These are phyloP conservation scores for Rhinoraja longicauda DNA, from an alignment of 2,797 vertebrate genomes.

Conservation along the genomic window DNA sequence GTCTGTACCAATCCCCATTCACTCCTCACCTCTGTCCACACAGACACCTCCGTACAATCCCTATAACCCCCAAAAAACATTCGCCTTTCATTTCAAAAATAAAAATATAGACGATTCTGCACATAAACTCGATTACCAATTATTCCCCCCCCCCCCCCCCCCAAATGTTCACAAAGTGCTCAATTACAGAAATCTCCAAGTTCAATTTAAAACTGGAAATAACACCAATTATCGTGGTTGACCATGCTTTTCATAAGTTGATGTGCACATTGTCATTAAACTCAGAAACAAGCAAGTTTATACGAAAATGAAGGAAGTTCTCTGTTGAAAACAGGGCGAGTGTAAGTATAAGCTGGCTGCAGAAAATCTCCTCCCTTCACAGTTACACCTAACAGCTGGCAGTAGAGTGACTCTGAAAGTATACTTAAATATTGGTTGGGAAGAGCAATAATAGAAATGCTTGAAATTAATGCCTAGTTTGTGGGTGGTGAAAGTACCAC, in stretches of 20 bases:
- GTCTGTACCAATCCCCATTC: neutral
- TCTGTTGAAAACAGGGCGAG: neutral
- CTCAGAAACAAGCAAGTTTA: neutral
- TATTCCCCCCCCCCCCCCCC: no score
- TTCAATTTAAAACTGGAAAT: neutral
- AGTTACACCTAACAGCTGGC: neutral
- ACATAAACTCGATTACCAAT: neutral
- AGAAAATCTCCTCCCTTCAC: neutral
- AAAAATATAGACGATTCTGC: neutral
- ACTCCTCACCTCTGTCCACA: neutral
- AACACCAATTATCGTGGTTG: neutral
- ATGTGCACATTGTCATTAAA: neutral
- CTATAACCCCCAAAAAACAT: neutral
- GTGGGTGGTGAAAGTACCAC: neutral
- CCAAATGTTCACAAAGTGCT: neutral
- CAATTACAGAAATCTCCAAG: neutral
- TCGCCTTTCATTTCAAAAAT: neutral
- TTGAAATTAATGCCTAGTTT: neutral
- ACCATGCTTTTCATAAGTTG: neutral
- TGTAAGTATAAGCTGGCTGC: neutral
- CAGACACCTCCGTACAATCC: neutral
- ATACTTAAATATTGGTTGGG: conserved; percentile 12
- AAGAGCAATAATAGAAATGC: conserved; percentile 15
- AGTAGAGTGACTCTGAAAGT: neutral
- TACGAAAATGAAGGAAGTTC: neutral